These are phyloP conservation scores for Epinotia nisella DNA, from an alignment of 2,888 invertebrate genomes.

Conservation along the genomic window DNA sequence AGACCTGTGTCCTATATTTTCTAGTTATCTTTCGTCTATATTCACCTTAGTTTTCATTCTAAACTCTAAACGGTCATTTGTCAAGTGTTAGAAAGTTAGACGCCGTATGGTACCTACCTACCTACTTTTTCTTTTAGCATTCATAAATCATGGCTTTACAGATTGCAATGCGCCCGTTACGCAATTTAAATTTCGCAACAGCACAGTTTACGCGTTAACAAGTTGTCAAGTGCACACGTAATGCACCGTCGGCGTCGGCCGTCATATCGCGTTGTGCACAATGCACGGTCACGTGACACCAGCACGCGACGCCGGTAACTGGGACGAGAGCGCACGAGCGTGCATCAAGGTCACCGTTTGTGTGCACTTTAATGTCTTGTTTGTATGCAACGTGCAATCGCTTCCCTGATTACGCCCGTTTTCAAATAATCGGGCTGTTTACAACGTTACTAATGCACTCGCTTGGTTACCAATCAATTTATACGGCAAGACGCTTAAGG, in stretches of 20 bases:
- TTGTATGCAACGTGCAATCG: neutral
- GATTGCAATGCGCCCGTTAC: neutral
- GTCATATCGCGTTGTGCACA: constrained; percentile 6
- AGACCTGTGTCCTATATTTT: too few species aligned
- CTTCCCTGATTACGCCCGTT: neutral
- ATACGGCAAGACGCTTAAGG: too few species aligned
- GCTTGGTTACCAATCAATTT: too few species aligned
- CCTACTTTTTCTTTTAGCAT: too few species aligned
- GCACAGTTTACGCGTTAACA: constrained; percentile 18
- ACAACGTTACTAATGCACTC: neutral
- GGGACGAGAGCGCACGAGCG: constrained; percentile 19
- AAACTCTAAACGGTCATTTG: too few species aligned
- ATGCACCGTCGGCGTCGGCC: constrained; percentile 4
- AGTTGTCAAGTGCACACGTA: constrained; percentile 29
- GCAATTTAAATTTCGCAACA: constrained; percentile 2
- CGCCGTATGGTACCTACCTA: too few species aligned
- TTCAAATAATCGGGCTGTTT: neutral
- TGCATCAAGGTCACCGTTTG: constrained; percentile 21
- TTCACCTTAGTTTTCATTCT: too few species aligned
- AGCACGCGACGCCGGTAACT: constrained; percentile 20
- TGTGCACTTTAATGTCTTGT: constrained; percentile 8
- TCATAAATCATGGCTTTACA: too few species aligned
- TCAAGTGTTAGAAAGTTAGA: too few species aligned
- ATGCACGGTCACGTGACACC: constrained; percentile 15
- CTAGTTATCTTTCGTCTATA: too few species aligned